Percentiles rank a stretch among this genome's conserved stretches.
These are phyloP conservation scores for Podarcis cretensis DNA, from an alignment of 2,113 vertebrate genomes.

Conservation along the genomic window DNA sequence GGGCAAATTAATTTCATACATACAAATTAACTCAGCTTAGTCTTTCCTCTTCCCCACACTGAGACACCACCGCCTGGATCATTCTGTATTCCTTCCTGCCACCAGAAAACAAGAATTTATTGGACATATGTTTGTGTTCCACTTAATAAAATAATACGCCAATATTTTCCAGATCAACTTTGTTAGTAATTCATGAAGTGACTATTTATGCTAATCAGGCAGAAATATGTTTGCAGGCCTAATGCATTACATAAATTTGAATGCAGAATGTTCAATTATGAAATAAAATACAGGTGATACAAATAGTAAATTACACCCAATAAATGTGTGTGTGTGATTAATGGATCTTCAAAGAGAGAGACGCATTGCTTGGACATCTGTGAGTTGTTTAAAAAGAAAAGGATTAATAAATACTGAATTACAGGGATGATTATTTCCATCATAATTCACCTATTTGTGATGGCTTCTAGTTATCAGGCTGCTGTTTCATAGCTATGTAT, in stretches of 20 bases:
- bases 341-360: conserved; percentile 80
- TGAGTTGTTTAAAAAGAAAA: conserved; percentile 81
- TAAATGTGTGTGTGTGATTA: conserved; percentile 78
- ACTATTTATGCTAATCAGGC: conserved; percentile 86
- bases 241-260: conserved; percentile 86
- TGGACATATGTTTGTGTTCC: conserved; percentile 80
- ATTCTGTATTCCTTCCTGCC: conserved; percentile 53
- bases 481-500: conserved; percentile 69
- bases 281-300: conserved; percentile 85
- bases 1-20: conserved; percentile 50
- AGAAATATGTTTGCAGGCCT: conserved; percentile 84
- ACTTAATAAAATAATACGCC: conserved; percentile 82
- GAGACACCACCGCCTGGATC: conserved; percentile 15
- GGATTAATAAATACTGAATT: conserved; percentile 83
- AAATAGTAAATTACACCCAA: conserved; percentile 84
- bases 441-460: conserved; percentile 79
- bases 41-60: conserved; percentile 6
- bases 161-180: conserved; percentile 85
- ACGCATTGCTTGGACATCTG: conserved; percentile 75
- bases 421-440: conserved; percentile 76
- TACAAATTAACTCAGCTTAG: conserved; percentile 25
- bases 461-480: conserved; percentile 74
- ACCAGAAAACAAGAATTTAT: conserved; percentile 77
- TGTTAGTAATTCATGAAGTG: conserved; percentile 87
- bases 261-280: conserved; percentile 86